Evolutionary conservation across 2,797 vertebrate genomes (phyloP).

Genomic region (Tamandua tetradactyla): DNA sequence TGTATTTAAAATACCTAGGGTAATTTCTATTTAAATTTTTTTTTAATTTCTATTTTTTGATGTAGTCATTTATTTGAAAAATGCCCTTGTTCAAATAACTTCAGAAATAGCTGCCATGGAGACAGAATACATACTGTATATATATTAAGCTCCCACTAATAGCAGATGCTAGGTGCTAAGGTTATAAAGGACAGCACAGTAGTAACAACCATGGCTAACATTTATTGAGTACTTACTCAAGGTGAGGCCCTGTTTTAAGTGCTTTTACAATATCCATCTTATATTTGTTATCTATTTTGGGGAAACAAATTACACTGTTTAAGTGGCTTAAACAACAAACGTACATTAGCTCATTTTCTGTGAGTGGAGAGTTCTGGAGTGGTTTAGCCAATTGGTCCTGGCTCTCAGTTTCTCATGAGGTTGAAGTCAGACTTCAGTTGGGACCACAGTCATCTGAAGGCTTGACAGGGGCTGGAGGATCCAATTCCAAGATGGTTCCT

Average conservation of each 20-base stretch:
- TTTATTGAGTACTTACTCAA: neutral
- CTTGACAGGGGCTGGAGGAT: neutral
- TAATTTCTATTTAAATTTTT: neutral
- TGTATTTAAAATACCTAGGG: constrained; percentile 11
- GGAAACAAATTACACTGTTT: neutral
- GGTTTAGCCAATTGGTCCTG: neutral
- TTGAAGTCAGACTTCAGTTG: neutral
- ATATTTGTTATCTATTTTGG: neutral
- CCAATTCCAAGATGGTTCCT: neutral
- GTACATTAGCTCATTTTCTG: neutral
- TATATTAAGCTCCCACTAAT: neutral
- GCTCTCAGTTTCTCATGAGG: neutral
- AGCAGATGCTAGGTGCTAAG: neutral
- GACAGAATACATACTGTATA: neutral
- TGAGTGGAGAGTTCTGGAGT: neutral
- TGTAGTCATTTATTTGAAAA: constrained; percentile 44
- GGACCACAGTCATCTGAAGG: neutral
- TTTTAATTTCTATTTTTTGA: neutral
- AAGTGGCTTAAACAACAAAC: neutral
- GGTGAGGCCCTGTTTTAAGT: neutral
- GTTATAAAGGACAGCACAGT: neutral
- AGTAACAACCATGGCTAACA: neutral
- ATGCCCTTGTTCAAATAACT: neutral
- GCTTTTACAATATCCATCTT: neutral
- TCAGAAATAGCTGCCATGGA: neutral